phyloP scores from a whole-genome alignment of 2,888 invertebrate species.

The Geophilus truncorum region DNA sequence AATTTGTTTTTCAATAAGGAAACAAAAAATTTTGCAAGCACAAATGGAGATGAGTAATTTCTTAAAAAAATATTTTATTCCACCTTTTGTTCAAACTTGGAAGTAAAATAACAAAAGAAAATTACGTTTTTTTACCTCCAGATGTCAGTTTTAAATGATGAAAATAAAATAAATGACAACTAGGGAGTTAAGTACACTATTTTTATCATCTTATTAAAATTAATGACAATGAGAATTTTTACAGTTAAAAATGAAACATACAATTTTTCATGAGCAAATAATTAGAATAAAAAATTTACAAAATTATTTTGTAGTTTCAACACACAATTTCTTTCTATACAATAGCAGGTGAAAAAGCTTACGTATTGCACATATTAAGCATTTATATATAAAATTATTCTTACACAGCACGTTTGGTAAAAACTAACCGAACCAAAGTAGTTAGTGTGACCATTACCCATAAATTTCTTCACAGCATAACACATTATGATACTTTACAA shows the following conservation, averaged over 20 bases:
- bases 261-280: constrained; percentile 4
- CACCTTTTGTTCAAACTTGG: not conserved
- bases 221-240: constrained; percentile 20
- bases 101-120: not conserved
- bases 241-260: not conserved
- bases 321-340: not conserved
- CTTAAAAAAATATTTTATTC: not conserved
- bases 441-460: constrained; percentile 11
- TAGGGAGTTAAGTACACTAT: no score
- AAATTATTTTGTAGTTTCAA: not conserved
- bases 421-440: not conserved
- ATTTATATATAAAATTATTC: not conserved
- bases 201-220: constrained; percentile 3
- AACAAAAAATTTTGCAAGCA: not conserved
- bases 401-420: not conserved
- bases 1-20: not conserved
- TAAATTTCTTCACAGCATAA: not conserved
- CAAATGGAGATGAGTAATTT: not conserved
- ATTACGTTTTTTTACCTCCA: not conserved
- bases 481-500: constrained; percentile 9
- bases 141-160: no score
- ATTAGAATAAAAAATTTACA: not conserved
- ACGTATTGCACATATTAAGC: constrained; percentile 13
- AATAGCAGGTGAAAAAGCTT: not conserved
- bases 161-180: no score